Conservation (phyloP, 2,888 invertebrate genomes). For the Adelphocoris suturalis region DNA sequence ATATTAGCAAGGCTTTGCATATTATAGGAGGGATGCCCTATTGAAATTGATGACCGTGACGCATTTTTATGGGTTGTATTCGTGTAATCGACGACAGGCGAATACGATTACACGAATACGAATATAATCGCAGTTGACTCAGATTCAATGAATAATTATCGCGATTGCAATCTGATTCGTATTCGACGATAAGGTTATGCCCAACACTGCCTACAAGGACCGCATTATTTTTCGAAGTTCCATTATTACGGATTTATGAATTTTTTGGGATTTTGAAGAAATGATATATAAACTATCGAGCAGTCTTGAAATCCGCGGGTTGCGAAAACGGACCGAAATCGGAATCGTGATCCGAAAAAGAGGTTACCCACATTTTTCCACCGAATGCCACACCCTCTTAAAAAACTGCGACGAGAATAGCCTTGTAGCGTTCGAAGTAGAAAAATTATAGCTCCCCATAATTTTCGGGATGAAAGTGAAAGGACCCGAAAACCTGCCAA, state of each 20-base stretch:
- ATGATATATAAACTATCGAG: background rate
- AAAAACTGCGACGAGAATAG: background rate
- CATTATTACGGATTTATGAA: background rate
- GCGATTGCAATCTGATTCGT: no score
- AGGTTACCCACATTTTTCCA: constrained; percentile 16
- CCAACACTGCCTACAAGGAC: background rate
- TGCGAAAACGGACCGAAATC: constrained; percentile 4
- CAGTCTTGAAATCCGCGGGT: background rate
- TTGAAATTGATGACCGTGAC: no score
- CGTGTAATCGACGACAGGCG: no score
- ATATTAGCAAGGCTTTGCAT: no score
- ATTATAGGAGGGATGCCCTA: no score
- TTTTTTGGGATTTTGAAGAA: background rate
- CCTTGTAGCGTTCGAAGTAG: constrained; percentile 17
- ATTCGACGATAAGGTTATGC: no score
- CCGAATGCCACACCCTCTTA: background rate
- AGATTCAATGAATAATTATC: no score
- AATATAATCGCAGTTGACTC: no score
- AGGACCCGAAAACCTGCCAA: constrained; percentile 22
- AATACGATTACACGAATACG: no score
- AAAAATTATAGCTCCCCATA: constrained; percentile 25
- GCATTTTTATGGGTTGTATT: no score
- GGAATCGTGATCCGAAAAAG: constrained; percentile 25
- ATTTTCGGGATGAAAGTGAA: constrained; percentile 30
- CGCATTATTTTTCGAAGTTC: background rate